Conservation (phyloP, 2,888 invertebrate species). For the Drosophila demipolita region DNA sequence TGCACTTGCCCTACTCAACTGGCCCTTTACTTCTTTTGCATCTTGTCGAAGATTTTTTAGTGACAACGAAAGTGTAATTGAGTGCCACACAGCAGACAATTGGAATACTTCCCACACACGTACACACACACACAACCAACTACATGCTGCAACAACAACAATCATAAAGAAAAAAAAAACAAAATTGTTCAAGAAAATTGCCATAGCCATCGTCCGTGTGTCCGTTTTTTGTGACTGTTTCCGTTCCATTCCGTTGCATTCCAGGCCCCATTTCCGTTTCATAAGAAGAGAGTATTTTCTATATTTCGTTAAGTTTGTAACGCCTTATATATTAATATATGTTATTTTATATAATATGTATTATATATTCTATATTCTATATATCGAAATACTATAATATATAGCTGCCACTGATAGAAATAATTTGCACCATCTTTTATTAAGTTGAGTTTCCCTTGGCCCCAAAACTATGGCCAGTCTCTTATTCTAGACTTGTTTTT, state of each 20-base stretch:
- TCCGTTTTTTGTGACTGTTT: slow-evolving; percentile 14
- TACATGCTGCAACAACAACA: slow-evolving; percentile 24
- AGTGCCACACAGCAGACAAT: slow-evolving; percentile 77
- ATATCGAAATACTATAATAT: neutral
- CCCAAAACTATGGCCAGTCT: too few relatives aligned
- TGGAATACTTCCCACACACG: slow-evolving; percentile 55
- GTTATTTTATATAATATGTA: too few relatives aligned
- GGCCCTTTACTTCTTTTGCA: slow-evolving; percentile 15
- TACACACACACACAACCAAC: slow-evolving; percentile 13
- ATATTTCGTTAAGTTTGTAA: neutral
- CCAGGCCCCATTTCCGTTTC: slow-evolving; percentile 3
- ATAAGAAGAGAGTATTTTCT: neutral
- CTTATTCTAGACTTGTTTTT: too few relatives aligned
- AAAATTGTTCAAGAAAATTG: slow-evolving; percentile 57
- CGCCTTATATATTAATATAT: neutral
- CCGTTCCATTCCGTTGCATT: slow-evolving; percentile 19
- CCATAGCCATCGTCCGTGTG: slow-evolving; percentile 35
- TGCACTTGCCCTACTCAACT: slow-evolving; percentile 19
- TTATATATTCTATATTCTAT: too few relatives aligned
- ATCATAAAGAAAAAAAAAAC: slow-evolving; percentile 14
- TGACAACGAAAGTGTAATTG: slow-evolving; percentile 78
- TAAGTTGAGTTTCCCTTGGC: too few relatives aligned
- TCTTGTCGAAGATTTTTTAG: slow-evolving; percentile 68
- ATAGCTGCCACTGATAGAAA: neutral
- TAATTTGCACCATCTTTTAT: too few relatives aligned